Evolutionary conservation across 2,888 invertebrate species (phyloP), one percentile per base, ranked within the genome.

Genomic region (Luperina nickerlii): DNA sequence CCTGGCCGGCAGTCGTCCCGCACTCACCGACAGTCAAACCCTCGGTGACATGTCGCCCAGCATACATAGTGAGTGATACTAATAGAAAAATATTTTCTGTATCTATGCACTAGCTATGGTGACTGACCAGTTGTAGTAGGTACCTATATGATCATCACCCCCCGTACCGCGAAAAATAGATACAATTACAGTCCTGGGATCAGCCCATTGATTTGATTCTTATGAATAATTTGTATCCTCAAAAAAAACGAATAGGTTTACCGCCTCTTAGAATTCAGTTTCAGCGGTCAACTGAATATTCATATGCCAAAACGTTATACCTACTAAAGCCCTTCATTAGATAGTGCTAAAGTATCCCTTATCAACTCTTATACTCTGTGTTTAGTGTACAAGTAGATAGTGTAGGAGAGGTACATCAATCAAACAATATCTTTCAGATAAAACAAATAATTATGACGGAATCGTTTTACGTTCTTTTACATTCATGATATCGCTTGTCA

Each of bases 61-160:
- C 75, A 90, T 92, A 48, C 87, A 94, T n/a, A 95, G 96, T 96
- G 83, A 94, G 95, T 90, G 62, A 48, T n/a, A 66, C 5, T 38
- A 38, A 57, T 45, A 51, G 18, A 4, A 54, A 6, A 13, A 5
- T 27, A 27, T 5, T 57, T n/a, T 48, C 32, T 20, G n/a, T n/a
- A 24, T 45, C 18, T n/a, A 15, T 15, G 32, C 18, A 32, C 32
- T 60, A n/a, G 6, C 2, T 20, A 48, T 48, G 20, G 5, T 74
- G n/a, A 27, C 5, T 60, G 18, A 45, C 13, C 18, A 76, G n/a
- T 48, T n/a, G 20, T 51, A 51, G 5, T 51, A 71, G 32, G 48
- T 6, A n/a, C 20, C 51, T 5, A 24, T 20, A 72, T n/a, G n/a
- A 32, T 38, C 6, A 7, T 11, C 7, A 9, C 15, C 15, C 15